These are phyloP conservation scores for Invenusta paracnida DNA, from an alignment of 2,888 invertebrate genomes.

Conservation along the genomic window DNA sequence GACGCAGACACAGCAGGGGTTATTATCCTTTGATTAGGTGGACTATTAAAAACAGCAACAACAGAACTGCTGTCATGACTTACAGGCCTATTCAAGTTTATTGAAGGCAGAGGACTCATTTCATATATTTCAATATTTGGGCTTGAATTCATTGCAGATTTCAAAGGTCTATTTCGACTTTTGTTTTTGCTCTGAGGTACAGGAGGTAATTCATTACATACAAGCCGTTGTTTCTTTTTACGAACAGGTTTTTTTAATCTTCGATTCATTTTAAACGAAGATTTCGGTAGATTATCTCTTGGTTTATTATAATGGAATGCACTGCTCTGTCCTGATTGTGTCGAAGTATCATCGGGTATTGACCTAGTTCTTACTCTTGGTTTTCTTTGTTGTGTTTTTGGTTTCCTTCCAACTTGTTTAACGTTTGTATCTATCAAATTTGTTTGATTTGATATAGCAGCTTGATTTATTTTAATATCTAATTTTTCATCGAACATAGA, in stretches of 20 bases:
- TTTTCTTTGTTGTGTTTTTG: too few relatives aligned
- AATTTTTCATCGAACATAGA: too few relatives aligned
- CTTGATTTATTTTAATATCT: too few relatives aligned
- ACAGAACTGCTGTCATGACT: neutral
- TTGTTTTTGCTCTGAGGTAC: neutral
- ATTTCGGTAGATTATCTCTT: neutral
- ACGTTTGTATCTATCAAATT: too few relatives aligned
- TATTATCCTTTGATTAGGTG: neutral
- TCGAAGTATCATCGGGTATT: neutral
- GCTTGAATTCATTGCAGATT: neutral
- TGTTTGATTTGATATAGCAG: too few relatives aligned
- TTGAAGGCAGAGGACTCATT: neutral
- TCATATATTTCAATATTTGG: neutral
- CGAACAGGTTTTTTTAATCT: neutral
- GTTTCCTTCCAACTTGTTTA: too few relatives aligned
- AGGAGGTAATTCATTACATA: neutral
- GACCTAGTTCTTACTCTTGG: too few relatives aligned
- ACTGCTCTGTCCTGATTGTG: neutral
- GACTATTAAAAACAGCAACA: neutral
- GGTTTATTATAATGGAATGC: neutral
- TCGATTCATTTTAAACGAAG: neutral
- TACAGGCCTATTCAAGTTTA: neutral
- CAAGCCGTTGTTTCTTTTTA: neutral
- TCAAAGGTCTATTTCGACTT: neutral
- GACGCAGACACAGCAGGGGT: neutral